phyloP scores from a whole-genome alignment of 2,113 vertebrate species.

The Alligator sinensis region DNA sequence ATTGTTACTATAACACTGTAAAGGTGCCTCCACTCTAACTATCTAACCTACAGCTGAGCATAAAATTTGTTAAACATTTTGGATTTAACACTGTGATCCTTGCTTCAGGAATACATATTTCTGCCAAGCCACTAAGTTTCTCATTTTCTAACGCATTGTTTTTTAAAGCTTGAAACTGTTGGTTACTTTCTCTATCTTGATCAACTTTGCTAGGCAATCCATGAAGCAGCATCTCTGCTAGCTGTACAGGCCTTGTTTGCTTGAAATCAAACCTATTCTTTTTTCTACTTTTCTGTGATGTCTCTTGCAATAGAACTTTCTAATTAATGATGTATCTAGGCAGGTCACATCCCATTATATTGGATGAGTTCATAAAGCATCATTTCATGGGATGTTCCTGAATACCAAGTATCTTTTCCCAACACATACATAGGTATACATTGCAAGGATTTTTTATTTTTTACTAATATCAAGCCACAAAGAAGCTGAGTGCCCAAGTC shows the following conservation, averaged over 20 bases:
- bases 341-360: conserved; percentile 72
- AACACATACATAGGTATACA: too few relatives aligned
- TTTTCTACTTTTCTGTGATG: conserved; percentile 59
- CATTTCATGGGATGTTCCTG: not conserved
- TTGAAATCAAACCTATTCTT: conserved; percentile 59
- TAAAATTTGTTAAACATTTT: not conserved
- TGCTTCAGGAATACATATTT: not conserved
- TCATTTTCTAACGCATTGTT: not conserved
- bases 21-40: too few relatives aligned
- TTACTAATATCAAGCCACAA: too few relatives aligned
- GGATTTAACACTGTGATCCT: not conserved
- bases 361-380: conserved; percentile 66
- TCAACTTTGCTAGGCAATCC: not conserved
- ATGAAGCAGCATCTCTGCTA: not conserved
- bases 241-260: not conserved
- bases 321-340: conserved; percentile 63
- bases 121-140: not conserved
- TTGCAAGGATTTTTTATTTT: too few relatives aligned
- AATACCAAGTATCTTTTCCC: not conserved
- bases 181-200: not conserved
- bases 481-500: too few relatives aligned
- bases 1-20: too few relatives aligned
- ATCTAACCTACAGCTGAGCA: too few relatives aligned
- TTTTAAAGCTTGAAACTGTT: not conserved
- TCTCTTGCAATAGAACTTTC: conserved; percentile 63